Evolutionary conservation across 37 sponge, comb jelly and placozoan species (phyloP), one percentile per base, ranked within the genome.

Genomic region (Oopsacas minuta): DNA sequence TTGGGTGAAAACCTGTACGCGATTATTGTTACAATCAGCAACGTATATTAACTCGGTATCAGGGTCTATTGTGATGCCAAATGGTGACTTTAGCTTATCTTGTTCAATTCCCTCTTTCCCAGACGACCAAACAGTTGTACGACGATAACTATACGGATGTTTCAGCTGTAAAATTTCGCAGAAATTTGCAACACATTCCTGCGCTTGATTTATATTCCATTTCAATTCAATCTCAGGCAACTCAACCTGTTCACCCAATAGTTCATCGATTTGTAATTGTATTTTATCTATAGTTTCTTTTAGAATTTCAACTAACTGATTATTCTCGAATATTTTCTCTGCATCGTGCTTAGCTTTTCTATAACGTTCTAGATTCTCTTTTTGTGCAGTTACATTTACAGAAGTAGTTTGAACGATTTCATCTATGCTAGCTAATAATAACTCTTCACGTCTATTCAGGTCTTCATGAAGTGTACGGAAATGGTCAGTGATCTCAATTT

Each of bases 351-450:
- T 61, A 10, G 75, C 75, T 61, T 61, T 61, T 61, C 5, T 25
- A n/a, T 20, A 61, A n/a, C 75, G 75, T n/a, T 61, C 75, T 25
- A 61, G 75, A 61, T 61, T 61, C 28, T 61, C 75, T 61, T 61
- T 61, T 34, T 61, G 75, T 3, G 28, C 3, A 7, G 28, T 20
- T 32, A 61, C 75, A 5, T 61, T 61, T 3, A 34, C 75, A 61
- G 75, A 61, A 61, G 75, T 61, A 10, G 75, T 32, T 5, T n/a
- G 75, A 61, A 61, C 75, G 20, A 61, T 61, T 61, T 61, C 75
- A 61, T 61, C 75, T 25, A 61, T 61, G 32, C 28, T 34, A 20
- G 75, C 75, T 61, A 61, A 61, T 3, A 61, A 34, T 3, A 5
- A 10, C 30, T 10, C 17, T n/a, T 61, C 75, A 10, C 75, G 75